Evolutionary conservation across 2,888 invertebrate species (phyloP).

Genomic region (Pyrgus malvae): DNA sequence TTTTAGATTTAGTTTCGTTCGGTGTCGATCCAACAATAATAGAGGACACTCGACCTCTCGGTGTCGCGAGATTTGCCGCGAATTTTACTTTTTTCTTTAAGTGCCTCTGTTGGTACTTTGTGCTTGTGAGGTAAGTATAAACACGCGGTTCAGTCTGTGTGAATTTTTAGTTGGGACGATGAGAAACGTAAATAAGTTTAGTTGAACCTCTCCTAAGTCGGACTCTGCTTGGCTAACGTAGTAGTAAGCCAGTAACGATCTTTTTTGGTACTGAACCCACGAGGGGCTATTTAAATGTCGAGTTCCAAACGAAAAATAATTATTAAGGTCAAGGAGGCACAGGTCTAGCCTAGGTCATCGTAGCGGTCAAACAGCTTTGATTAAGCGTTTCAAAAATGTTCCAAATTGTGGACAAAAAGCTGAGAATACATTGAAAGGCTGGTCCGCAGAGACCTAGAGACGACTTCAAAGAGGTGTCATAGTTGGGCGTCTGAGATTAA

Average conservation of each 20-base stretch:
- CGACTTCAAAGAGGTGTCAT: neutral
- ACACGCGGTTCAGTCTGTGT: slow-evolving; percentile 13
- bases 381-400: slow-evolving; percentile 16
- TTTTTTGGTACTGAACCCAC: neutral
- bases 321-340: neutral
- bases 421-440: slow-evolving; percentile 1
- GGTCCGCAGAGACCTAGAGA: slow-evolving; percentile 11
- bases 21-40: slow-evolving; percentile 50
- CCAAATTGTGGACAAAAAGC: slow-evolving; percentile 9
- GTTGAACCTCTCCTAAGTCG: neutral
- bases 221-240: neutral
- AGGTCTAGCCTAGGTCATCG: neutral
- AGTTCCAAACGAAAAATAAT: neutral
- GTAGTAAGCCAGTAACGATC: neutral
- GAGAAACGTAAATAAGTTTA: neutral
- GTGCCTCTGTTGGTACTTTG: slow-evolving; percentile 31
- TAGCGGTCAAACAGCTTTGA: neutral
- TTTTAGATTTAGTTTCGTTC: slow-evolving; percentile 43
- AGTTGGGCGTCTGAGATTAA: neutral
- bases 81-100: slow-evolving; percentile 46
- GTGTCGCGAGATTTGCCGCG: slow-evolving; percentile 63
- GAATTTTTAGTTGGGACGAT: neutral
- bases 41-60: slow-evolving; percentile 72
- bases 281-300: neutral
- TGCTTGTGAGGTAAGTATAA: slow-evolving; percentile 29